Conservation (phyloP, 2,113 vertebrate genomes). For the Otus sunia region DNA sequence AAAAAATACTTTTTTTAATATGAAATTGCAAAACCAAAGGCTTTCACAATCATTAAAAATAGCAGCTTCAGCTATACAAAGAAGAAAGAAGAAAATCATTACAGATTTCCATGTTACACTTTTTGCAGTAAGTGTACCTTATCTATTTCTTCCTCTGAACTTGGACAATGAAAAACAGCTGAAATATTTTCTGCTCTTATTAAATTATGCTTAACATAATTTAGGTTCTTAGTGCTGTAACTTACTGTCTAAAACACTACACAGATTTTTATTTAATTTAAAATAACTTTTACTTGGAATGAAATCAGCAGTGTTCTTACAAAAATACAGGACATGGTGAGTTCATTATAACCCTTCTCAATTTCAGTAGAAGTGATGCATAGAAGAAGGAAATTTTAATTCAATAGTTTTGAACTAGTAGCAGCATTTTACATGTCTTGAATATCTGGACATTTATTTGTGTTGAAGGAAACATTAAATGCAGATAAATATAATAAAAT, state of each 20-base stretch:
- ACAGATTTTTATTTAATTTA: not conserved
- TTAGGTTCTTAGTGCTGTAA: not conserved
- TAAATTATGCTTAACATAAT: not conserved
- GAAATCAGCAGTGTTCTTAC: not conserved
- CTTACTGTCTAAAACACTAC: not conserved
- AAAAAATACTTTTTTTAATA: not conserved
- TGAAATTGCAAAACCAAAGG: not conserved
- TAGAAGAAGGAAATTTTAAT: not conserved
- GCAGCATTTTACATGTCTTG: not conserved
- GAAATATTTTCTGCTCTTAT: not conserved
- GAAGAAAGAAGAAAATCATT: not conserved
- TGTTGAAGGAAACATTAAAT: not conserved
- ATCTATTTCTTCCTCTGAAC: not conserved
- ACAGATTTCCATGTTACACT: not conserved
- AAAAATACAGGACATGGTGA: not conserved
- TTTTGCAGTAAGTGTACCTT: not conserved
- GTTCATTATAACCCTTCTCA: not conserved
- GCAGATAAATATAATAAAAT: not conserved
- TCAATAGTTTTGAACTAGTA: not conserved
- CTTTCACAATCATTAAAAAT: not conserved
- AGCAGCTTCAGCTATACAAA: not conserved
- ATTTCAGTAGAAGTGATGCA: not conserved
- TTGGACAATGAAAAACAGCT: not conserved
- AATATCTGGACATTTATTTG: not conserved
- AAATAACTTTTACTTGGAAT: not conserved